phyloP scores from a whole-genome alignment of 2,888 invertebrate species.

The Osmoderma eremita region DNA sequence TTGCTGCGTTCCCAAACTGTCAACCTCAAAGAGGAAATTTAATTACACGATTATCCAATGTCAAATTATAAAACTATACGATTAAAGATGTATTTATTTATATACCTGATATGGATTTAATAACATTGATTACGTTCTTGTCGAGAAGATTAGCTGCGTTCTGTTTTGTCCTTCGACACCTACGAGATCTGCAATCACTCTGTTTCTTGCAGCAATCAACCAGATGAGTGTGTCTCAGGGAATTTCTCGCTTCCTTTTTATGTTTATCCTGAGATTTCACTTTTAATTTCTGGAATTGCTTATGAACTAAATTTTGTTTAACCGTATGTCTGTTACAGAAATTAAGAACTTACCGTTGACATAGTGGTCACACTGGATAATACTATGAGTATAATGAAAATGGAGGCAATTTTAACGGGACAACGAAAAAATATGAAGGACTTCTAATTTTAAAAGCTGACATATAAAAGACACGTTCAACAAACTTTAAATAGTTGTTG shows the following conservation, averaged over 20 bases:
- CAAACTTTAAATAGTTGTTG: too few relatives aligned
- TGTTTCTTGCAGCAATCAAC: conserved; percentile 5
- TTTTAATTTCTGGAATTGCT: conserved; percentile 8
- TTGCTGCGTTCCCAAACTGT: too few relatives aligned
- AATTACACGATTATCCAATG: too few relatives aligned
- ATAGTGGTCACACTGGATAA: not conserved
- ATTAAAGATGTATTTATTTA: not conserved
- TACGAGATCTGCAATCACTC: not conserved
- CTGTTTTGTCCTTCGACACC: not conserved
- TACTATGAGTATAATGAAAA: not conserved
- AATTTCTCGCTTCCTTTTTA: not conserved
- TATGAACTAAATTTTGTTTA: conserved; percentile 1
- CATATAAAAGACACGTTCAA: not conserved
- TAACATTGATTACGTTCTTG: conserved; percentile 17
- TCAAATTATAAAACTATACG: not conserved
- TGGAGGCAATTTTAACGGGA: not conserved
- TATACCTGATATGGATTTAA: conserved; percentile 19
- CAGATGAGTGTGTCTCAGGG: not conserved
- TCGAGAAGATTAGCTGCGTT: not conserved
- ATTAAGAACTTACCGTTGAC: conserved; percentile 16
- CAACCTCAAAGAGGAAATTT: too few relatives aligned
- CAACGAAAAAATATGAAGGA: not conserved
- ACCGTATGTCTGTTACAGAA: not conserved
- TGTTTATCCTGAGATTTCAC: conserved; percentile 10
- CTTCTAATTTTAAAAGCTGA: conserved; percentile 16